Percentiles rank a stretch among this genome's conserved stretches.
Evolutionary conservation across 2,797 vertebrate genomes (phyloP).

Genomic region (Urosaurus nigricauda): DNA sequence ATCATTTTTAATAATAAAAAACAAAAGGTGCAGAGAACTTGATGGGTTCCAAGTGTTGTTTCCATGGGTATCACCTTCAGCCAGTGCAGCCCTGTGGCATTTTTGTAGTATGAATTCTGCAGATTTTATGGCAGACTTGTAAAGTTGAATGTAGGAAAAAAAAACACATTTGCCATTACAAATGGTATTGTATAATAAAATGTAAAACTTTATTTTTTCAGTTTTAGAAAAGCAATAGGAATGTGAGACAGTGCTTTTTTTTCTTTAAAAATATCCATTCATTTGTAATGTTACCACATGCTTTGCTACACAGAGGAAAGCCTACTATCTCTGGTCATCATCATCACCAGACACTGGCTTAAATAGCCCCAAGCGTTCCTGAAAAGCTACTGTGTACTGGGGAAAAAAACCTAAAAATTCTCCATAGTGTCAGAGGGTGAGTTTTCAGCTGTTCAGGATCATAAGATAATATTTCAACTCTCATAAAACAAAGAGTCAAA

Average conservation of each 20-base stretch:
- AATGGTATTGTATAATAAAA: constrained; percentile 37
- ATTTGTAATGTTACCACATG: constrained; percentile 52
- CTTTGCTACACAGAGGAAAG: constrained; percentile 57
- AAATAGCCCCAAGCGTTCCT: constrained; percentile 75
- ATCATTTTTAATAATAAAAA: too few relatives aligned
- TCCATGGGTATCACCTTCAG: background rate
- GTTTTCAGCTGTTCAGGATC: constrained; percentile 93
- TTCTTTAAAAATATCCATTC: constrained; percentile 3
- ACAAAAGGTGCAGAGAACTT: background rate
- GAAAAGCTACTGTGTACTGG: constrained; percentile 83
- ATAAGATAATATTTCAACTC: constrained; percentile 81
- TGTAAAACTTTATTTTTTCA: constrained; percentile 50
- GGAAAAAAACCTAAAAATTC: constrained; percentile 83
- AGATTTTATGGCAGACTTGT: background rate
- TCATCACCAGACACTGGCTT: constrained; percentile 67
- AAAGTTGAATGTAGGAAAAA: background rate
- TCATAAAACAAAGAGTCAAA: constrained; percentile 82
- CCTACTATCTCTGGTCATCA: constrained; percentile 33
- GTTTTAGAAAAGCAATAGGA: constrained; percentile 44
- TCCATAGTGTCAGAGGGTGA: constrained; percentile 85
- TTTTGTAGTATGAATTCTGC: background rate
- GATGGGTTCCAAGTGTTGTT: background rate
- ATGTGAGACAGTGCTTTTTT: constrained; percentile 50
- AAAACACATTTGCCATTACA: constrained; percentile 2
- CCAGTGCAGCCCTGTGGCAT: background rate